Conservation (phyloP, 2,888 invertebrate genomes). For the Zele albiditarsus region DNA sequence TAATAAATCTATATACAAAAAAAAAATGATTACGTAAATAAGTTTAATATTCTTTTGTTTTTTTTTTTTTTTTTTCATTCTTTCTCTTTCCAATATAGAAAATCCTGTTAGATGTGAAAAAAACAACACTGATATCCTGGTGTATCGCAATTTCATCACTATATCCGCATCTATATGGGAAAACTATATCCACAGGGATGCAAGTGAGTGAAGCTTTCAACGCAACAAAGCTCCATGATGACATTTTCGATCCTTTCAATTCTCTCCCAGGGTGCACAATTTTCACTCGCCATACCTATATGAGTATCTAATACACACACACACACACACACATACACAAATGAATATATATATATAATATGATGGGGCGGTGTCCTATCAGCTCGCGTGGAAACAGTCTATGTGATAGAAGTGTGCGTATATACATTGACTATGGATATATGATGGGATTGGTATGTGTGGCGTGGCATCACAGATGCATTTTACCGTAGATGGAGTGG, state of each 20-base stretch:
- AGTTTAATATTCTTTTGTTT: not conserved
- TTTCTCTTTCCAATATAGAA: too few relatives aligned
- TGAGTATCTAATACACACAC: not conserved
- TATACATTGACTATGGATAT: too few relatives aligned
- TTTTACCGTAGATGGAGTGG: conserved; percentile 57
- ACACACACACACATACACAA: not conserved
- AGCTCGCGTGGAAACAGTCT: not conserved
- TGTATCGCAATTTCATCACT: too few relatives aligned
- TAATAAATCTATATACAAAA: conserved; percentile 69
- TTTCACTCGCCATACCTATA: not conserved
- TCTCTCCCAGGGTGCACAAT: not conserved
- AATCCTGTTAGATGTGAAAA: too few relatives aligned
- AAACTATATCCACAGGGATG: not conserved
- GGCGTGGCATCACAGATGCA: conserved; percentile 30
- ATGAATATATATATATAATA: not conserved
- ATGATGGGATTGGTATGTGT: not conserved
- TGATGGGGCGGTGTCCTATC: conserved; percentile 4
- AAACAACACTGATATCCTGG: too few relatives aligned
- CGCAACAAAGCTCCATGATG: conserved; percentile 9
- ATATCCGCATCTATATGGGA: conserved; percentile 31
- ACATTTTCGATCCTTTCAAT: conserved; percentile 23
- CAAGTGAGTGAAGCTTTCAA: not conserved
- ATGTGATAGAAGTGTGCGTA: not conserved
- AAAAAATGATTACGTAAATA: conserved; percentile 10
- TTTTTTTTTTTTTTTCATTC: not conserved